These are phyloP conservation scores for Sminthurides aquaticus DNA, from an alignment of 2,888 invertebrate genomes.

Conservation along the genomic window DNA sequence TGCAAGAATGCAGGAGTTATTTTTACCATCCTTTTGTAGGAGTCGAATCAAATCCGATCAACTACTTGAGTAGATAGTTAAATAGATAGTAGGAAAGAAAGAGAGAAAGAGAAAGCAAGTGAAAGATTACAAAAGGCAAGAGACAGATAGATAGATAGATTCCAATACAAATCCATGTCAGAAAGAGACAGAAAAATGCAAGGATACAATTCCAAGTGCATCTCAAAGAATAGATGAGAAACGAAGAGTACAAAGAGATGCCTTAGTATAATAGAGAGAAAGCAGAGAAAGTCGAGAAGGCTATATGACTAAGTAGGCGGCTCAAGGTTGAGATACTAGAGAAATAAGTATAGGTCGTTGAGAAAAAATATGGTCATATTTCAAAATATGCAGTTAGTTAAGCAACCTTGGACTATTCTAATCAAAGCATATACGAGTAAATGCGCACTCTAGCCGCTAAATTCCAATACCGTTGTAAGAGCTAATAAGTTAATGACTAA, in stretches of 20 bases:
- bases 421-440: too few species aligned
- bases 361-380: too few species aligned
- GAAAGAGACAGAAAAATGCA: not conserved
- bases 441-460: too few species aligned
- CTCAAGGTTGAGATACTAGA: too few species aligned
- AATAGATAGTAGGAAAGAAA: not conserved
- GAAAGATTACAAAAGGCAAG: constrained; percentile 31
- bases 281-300: too few species aligned
- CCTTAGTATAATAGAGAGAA: too few species aligned
- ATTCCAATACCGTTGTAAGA: too few species aligned
- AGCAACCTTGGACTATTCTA: too few species aligned
- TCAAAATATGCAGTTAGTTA: too few species aligned
- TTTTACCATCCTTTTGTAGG: not conserved
- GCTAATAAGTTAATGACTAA: too few species aligned
- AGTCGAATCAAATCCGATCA: not conserved
- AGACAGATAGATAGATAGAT: constrained; percentile 23
- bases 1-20: not conserved
- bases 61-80: not conserved
- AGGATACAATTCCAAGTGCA: constrained; percentile 1
- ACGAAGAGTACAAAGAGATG: not conserved
- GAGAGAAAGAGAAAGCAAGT: constrained; percentile 20
- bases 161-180: not conserved
- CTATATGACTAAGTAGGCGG: too few species aligned
- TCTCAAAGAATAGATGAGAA: not conserved
- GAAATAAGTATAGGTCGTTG: too few species aligned